Evolutionary conservation across 2,113 vertebrate genomes (phyloP).

Genomic region (Regulus satrapa): DNA sequence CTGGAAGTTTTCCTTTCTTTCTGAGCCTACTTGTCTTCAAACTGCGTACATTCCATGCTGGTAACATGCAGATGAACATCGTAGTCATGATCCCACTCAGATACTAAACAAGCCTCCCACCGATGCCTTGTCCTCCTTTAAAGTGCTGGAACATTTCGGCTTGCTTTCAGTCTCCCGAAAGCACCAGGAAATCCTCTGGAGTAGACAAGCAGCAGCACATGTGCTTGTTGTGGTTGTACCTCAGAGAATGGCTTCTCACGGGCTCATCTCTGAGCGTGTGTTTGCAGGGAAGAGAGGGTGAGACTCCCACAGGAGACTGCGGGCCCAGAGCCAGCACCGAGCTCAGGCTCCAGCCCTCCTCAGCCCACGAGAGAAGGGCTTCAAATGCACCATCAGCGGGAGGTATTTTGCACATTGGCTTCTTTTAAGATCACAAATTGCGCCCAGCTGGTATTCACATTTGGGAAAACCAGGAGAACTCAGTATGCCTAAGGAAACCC

Average conservation of each 20-base stretch:
- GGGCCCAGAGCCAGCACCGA: neutral
- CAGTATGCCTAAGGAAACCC: neutral
- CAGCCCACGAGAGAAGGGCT: neutral
- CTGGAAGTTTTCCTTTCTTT: constrained; percentile 54
- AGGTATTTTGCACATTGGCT: neutral
- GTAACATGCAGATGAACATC: constrained; percentile 68
- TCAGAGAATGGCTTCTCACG: neutral
- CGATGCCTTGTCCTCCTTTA: constrained; percentile 46
- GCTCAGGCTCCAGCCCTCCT: neutral
- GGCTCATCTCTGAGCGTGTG: fast-evolving
- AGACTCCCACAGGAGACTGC: neutral
- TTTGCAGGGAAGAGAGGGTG: neutral
- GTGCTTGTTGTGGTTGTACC: neutral
- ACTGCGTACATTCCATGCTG: constrained; percentile 49
- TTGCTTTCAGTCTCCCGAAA: constrained; percentile 17
- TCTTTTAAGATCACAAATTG: neutral
- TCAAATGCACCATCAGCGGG: fast-evolving
- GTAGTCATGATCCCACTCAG: constrained; percentile 67
- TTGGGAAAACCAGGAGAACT: neutral
- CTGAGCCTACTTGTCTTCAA: constrained; percentile 43
- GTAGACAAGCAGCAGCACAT: constrained; percentile 10
- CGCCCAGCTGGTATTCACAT: neutral
- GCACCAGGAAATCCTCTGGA: constrained; percentile 53
- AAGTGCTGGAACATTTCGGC: constrained; percentile 33
- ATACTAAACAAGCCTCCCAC: constrained; percentile 67